These are phyloP conservation scores for Suillia variegata DNA, from an alignment of 2,888 invertebrate genomes.

Conservation along the genomic window DNA sequence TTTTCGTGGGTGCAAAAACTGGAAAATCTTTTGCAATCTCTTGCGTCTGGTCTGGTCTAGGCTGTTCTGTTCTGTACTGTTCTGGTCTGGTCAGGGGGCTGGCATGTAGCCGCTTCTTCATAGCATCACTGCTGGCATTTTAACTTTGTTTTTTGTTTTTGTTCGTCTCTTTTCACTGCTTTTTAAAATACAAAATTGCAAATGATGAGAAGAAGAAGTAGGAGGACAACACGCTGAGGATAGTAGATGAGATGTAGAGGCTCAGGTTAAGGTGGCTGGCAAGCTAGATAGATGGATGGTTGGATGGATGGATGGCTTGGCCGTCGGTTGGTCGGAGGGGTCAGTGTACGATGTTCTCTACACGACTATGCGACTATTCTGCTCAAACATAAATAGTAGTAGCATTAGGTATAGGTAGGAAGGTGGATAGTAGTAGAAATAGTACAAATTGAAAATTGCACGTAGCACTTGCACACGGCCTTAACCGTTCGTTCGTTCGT, in stretches of 20 bases:
- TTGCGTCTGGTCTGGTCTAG: not conserved
- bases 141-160: not conserved
- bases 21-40: not conserved
- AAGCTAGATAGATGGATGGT: too few species aligned
- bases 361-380: too few species aligned
- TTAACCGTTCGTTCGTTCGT: not conserved
- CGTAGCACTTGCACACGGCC: not conserved
- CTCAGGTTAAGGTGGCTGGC: too few species aligned
- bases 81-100: too few species aligned
- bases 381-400: not conserved
- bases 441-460: conserved; percentile 14
- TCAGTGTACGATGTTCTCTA: conserved; percentile 17
- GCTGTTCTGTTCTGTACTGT: too few species aligned
- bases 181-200: conserved; percentile 15
- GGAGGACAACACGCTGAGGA: not conserved
- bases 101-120: too few species aligned
- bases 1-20: conserved; percentile 1
- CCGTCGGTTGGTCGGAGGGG: too few species aligned
- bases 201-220: conserved; percentile 9
- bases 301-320: too few species aligned
- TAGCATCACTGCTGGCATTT: too few species aligned
- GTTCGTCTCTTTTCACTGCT: too few species aligned
- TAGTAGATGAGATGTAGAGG: too few species aligned
- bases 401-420: not conserved
- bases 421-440: not conserved